Base-by-base conservation (phyloP, 2,888 invertebrate genomes). In the Drosophila sordidula region DNA sequence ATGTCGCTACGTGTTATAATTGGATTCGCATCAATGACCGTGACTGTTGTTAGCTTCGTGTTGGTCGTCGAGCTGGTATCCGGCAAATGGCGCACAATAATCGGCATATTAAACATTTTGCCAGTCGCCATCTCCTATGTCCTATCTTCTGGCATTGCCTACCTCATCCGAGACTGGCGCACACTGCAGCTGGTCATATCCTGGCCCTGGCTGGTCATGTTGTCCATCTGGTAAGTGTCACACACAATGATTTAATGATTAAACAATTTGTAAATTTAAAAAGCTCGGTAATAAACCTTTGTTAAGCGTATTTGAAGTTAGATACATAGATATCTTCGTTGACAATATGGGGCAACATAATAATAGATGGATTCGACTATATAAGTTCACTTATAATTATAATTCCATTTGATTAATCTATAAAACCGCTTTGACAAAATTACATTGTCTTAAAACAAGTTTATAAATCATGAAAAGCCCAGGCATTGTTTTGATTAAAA, bases 1-100 rank as follows among this genome's bases (percentile, higher is more conserved):
- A 93, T 94, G 92, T 80, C 90, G 73, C 78, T 92, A 51, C 92
- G 95, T 74, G 93, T 94, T 68, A 88, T 94, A 68, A 92, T 94
- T 77, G 95, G 95, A 68, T 94, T 94, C 91, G 93, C 94, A 75
- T 94, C 94, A 64, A 94, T 95, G 87, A 94, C 95, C 63, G 91
- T 92, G 75, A 89, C 91, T 70, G 95, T 96, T 75, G 96, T 96
- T 52, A 94, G 94, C 63, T 95, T 95, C 90, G 95, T 95, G 32
- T 91, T 95, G 45, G 94, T 94, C 55, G 94, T 95, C 80, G 95
- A 95, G 92, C 89, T 95, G 67, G 94, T 95, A 18, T 94, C 94
- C 66, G 94, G 95, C 41, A 93, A 93, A 84, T 95, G 94, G 94
- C 92, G 95, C 69, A 94, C 94, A 42, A 93, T 95, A 66, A 93